Evolutionary conservation across 2,888 invertebrate genomes (phyloP).

Genomic region (Melipona beecheii): DNA sequence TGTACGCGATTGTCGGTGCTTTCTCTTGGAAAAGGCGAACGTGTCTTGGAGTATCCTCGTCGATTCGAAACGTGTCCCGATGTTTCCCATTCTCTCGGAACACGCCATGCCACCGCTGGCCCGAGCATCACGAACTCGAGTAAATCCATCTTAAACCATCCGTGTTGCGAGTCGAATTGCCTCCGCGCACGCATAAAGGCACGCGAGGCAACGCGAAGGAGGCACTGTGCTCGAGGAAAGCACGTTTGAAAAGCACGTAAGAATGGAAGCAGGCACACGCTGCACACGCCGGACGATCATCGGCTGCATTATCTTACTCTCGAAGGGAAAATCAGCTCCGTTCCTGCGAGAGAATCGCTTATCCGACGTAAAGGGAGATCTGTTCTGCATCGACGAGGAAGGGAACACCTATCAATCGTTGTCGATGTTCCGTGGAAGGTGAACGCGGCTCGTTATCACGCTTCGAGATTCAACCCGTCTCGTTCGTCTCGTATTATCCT

Average conservation of each 20-base stretch:
- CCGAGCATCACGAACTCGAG: not conserved
- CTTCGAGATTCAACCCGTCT: constrained; percentile 26
- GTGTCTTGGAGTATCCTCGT: not conserved
- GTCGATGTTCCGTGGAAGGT: constrained; percentile 39
- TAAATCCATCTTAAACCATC: not conserved
- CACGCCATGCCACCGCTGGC: not conserved
- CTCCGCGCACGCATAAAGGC: constrained; percentile 7
- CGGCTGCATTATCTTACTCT: constrained; percentile 36
- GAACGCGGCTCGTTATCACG: constrained; percentile 58
- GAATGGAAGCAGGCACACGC: not conserved
- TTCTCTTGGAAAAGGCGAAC: constrained; percentile 10
- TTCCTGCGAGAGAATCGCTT: constrained; percentile 33
- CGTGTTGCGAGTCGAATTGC: constrained; percentile 17
- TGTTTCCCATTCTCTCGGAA: not conserved
- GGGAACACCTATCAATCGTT: constrained; percentile 52
- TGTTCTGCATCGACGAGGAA: not conserved
- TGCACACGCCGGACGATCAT: constrained; percentile 16
- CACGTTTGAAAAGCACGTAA: not conserved
- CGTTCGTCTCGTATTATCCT: constrained; percentile 27
- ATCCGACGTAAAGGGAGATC: constrained; percentile 34
- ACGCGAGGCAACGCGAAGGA: not conserved
- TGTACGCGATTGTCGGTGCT: not conserved
- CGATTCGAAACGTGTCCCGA: not conserved
- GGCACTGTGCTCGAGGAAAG: constrained; percentile 14
- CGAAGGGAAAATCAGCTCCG: constrained; percentile 42